A percentile compares a stretch with the other conserved stretches of the same genome.
Evolutionary conservation across 2,888 invertebrate species (phyloP).

Genomic region (Rhopalosiphum nymphaeae): DNA sequence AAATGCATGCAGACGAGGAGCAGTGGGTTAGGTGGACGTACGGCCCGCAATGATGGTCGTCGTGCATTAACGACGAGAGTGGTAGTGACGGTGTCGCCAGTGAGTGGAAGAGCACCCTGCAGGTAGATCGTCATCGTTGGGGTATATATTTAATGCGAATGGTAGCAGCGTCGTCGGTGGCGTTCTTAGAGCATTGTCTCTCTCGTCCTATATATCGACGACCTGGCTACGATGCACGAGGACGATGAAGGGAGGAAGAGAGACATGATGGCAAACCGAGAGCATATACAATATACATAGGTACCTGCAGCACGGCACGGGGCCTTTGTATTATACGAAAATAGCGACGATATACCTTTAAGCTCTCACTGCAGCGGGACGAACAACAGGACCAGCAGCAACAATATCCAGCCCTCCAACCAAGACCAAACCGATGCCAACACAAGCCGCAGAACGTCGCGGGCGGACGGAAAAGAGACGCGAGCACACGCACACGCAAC

Average conservation of each 20-base stretch:
- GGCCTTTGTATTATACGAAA: conserved; percentile 3
- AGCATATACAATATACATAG: neutral
- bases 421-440: neutral
- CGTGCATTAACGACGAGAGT: neutral
- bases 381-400: neutral
- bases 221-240: neutral
- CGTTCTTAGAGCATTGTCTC: neutral
- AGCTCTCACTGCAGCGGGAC: neutral
- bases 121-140: neutral
- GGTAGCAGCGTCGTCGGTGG: neutral
- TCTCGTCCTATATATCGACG: neutral
- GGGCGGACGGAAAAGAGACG: neutral
- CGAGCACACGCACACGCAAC: neutral
- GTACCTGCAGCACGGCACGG: neutral
- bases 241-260: neutral
- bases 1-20: neutral
- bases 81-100: neutral
- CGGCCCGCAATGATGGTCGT: no score
- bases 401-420: neutral
- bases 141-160: neutral
- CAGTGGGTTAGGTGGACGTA: neutral
- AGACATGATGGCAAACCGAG: neutral
- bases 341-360: conserved; percentile 7
- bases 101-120: neutral
- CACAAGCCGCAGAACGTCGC: neutral